phyloP scores from a whole-genome alignment of 2,113 vertebrate genomes.

The Sprattus sprattus region DNA sequence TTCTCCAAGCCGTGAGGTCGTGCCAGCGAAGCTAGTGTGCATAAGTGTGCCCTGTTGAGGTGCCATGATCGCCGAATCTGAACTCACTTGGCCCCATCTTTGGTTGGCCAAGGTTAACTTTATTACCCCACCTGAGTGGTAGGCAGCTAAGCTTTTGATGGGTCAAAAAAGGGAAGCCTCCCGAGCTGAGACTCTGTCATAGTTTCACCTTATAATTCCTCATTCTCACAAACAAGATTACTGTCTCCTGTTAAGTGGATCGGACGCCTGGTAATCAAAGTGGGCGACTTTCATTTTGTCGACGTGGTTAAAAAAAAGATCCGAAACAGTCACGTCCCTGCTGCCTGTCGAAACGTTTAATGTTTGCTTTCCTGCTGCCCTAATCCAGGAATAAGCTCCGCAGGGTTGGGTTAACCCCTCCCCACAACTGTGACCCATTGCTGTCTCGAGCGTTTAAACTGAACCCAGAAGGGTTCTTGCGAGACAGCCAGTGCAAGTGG shows the following conservation, averaged over 20 bases:
- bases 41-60: background rate
- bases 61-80: background rate
- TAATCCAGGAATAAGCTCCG: background rate
- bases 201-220: background rate
- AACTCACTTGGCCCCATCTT: background rate
- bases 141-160: background rate
- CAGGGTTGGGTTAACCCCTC: background rate
- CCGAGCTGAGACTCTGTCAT: background rate
- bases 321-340: background rate
- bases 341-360: background rate
- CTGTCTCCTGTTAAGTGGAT: conserved; percentile 3
- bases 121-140: background rate
- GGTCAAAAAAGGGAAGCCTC: background rate
- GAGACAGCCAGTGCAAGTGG: background rate
- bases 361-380: background rate
- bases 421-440: background rate
- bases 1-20: background rate
- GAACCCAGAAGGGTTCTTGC: background rate
- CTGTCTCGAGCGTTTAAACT: conserved; percentile 15
- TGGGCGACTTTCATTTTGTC: background rate
- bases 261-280: background rate
- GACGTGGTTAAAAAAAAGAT: background rate
- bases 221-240: background rate
- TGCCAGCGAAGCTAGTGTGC: background rate
- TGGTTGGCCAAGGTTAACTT: background rate